Conservation (phyloP, 2,888 invertebrate genomes). For the Oasisia sp. region DNA sequence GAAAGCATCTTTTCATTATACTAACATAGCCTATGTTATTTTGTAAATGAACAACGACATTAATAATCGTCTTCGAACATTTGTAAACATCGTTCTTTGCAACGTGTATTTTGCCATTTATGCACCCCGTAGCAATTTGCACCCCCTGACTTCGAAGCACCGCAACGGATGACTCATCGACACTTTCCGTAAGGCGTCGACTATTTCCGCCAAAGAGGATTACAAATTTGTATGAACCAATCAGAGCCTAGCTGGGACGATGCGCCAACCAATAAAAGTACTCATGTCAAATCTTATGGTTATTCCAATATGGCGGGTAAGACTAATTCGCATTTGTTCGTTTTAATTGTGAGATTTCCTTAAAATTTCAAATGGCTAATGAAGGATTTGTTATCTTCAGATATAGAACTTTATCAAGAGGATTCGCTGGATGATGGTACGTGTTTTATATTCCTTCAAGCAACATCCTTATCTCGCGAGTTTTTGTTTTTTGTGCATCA, state of each 20-base stretch:
- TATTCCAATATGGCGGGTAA: conserved; percentile 29
- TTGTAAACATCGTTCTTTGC: neutral
- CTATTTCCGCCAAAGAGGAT: conserved; percentile 17
- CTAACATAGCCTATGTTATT: neutral
- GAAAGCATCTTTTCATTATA: neutral
- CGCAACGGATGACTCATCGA: conserved; percentile 17
- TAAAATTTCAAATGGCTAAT: conserved; percentile 13
- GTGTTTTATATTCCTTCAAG: conserved; percentile 13
- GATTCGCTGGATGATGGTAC: conserved; percentile 17
- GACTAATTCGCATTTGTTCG: conserved; percentile 25
- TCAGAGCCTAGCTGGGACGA: conserved; percentile 21
- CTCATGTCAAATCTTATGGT: conserved; percentile 17
- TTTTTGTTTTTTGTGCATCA: conserved; percentile 12
- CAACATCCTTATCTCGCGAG: conserved; percentile 17
- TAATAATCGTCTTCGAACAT: neutral
- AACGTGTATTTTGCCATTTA: neutral
- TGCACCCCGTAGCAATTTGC: conserved; percentile 4
- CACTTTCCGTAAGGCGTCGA: conserved; percentile 17
- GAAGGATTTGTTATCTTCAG: conserved; percentile 17
- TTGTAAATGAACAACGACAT: neutral
- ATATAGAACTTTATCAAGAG: conserved; percentile 17
- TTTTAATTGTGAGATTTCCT: conserved; percentile 17
- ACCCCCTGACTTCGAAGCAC: conserved; percentile 17
- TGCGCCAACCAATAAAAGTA: conserved; percentile 17
- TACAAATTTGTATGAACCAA: conserved; percentile 27